Percentiles rank a stretch among this genome's conserved stretches.
Evolutionary conservation across 2,113 vertebrate species (phyloP).

Genomic region (Alligator sinensis): DNA sequence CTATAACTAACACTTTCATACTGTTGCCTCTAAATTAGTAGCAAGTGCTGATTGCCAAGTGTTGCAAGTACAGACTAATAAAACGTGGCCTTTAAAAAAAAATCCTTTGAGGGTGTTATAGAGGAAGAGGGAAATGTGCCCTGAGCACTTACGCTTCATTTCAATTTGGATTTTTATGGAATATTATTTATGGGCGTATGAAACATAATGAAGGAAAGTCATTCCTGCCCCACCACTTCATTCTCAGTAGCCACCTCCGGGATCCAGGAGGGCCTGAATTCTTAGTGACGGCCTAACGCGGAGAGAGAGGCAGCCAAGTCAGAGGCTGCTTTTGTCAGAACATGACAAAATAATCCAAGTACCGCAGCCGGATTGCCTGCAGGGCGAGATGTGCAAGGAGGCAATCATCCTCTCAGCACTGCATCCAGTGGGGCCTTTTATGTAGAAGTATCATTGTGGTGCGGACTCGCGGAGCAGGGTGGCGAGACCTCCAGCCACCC

Average conservation of each 20-base stretch:
- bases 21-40: background rate
- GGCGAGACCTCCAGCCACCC: background rate
- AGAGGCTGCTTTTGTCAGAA: background rate
- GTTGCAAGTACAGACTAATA: constrained; percentile 32
- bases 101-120: background rate
- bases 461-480: background rate
- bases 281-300: background rate
- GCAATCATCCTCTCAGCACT: background rate
- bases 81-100: background rate
- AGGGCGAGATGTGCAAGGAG: rapidly evolving
- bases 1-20: background rate
- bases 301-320: background rate
- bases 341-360: background rate
- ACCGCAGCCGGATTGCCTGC: rapidly evolving
- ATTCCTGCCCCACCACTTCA: background rate
- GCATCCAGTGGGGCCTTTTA: background rate
- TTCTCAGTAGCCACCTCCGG: background rate
- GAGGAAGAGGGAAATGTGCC: constrained; percentile 60
- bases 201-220: background rate
- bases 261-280: background rate
- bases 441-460: rapidly evolving
- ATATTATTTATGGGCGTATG: constrained; percentile 44
- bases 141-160: constrained; percentile 42
- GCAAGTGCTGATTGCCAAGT: background rate
- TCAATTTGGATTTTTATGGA: constrained; percentile 45